A percentile compares a stretch with the other conserved stretches of the same genome.
phyloP scores from a whole-genome alignment of 2,113 vertebrate genomes.

The Chamaetylas fuelleborni region DNA sequence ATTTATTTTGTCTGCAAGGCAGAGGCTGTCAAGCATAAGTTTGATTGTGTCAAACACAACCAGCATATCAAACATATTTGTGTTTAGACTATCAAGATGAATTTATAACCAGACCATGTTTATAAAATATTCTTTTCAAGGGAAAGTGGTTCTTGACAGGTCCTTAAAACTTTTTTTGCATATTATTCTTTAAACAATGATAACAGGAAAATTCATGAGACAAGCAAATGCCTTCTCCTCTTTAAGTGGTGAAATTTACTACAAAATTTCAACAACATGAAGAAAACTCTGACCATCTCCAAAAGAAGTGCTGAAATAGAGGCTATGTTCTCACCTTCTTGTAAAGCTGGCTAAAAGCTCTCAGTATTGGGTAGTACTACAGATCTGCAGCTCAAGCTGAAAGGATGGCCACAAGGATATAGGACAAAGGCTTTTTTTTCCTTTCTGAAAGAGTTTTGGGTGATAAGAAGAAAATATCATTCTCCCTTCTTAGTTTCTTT shows the following conservation, averaged over 20 bases:
- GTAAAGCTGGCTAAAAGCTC: not conserved
- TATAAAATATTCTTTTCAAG: not conserved
- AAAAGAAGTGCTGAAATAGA: not conserved
- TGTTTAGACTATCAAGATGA: not conserved
- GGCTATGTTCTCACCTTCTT: not conserved
- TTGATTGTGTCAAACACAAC: not conserved
- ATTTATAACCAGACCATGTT: not conserved
- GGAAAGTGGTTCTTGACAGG: not conserved
- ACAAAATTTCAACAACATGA: not conserved
- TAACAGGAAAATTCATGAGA: not conserved
- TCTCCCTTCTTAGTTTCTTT: not conserved
- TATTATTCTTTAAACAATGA: not conserved
- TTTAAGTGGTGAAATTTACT: not conserved
- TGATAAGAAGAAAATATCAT: not conserved
- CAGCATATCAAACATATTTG: not conserved
- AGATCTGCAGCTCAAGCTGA: not conserved
- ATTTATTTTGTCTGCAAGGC: not conserved
- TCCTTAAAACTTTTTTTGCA: not conserved
- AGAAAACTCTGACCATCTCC: not conserved
- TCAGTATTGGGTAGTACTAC: not conserved
- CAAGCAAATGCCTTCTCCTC: not conserved
- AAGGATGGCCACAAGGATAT: not conserved
- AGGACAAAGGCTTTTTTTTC: not conserved
- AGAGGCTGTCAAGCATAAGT: not conserved
- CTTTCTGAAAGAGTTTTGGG: not conserved